Conservation (phyloP, 2,113 vertebrate species). For the Catagonus wagneri region DNA sequence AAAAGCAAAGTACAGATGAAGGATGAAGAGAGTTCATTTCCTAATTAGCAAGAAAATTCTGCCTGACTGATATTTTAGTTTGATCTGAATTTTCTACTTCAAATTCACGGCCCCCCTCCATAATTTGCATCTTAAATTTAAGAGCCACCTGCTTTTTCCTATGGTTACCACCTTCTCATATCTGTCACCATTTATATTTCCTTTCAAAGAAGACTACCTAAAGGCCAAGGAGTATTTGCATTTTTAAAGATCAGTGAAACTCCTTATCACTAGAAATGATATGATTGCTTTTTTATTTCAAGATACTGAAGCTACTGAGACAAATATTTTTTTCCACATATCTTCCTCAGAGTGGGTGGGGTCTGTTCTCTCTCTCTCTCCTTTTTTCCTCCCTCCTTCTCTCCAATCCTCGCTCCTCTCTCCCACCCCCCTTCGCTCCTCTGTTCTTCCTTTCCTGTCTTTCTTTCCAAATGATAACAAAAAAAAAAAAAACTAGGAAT, state of each 20-base stretch:
- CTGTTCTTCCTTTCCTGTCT: neutral
- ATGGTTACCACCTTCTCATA: neutral
- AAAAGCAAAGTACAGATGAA: slow-evolving; percentile 40
- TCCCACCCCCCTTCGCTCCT: no score
- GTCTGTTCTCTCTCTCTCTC: rapidly evolving
- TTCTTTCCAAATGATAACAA: neutral
- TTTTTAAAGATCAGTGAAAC: neutral
- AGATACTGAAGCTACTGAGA: neutral
- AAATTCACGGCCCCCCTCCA: neutral
- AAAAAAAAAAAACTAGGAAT: neutral
- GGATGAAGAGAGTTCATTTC: slow-evolving; percentile 37
- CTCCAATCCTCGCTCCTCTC: rapidly evolving
- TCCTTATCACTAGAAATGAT: neutral
- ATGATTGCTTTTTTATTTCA: neutral
- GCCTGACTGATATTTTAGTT: neutral
- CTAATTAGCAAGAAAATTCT: slow-evolving; percentile 61
- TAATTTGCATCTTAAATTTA: neutral
- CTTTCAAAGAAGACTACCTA: neutral
- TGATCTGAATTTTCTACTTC: neutral
- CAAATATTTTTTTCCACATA: neutral
- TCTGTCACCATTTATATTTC: neutral
- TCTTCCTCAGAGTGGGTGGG: neutral
- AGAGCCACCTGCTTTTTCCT: neutral
- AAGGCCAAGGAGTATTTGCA: neutral
- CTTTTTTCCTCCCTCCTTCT: rapidly evolving